Evolutionary conservation across 2,797 vertebrate species (phyloP).

Genomic region (Lutjanus argentimaculatus): DNA sequence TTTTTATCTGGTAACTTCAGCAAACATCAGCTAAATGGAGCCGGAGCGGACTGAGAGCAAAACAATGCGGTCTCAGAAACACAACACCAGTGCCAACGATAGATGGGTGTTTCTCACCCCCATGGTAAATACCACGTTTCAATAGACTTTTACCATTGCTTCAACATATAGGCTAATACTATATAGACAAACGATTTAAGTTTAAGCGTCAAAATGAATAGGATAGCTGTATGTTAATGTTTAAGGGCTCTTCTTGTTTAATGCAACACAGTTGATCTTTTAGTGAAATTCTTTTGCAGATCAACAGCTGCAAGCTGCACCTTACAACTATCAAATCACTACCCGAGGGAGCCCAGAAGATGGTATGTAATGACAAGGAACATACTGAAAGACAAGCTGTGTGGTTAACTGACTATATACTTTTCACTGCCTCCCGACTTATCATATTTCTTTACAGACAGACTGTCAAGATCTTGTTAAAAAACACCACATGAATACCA

Average conservation of each 20-base stretch:
- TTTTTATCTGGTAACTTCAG: neutral
- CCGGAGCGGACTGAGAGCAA: slow-evolving; percentile 15
- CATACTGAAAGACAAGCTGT: neutral
- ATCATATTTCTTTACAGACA: slow-evolving; percentile 63
- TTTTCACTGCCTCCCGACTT: neutral
- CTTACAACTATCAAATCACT: slow-evolving; percentile 63
- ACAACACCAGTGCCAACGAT: slow-evolving; percentile 16
- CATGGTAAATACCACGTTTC: slow-evolving; percentile 68
- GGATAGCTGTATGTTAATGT: neutral
- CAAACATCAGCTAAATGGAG: slow-evolving; percentile 49
- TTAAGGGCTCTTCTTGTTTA: neutral
- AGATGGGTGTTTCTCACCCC: slow-evolving; percentile 68
- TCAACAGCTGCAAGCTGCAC: slow-evolving; percentile 83
- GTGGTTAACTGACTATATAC: neutral
- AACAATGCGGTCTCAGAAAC: slow-evolving; percentile 63
- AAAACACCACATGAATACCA: slow-evolving; percentile 46
- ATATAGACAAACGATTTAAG: neutral
- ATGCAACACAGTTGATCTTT: neutral
- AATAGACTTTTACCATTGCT: neutral
- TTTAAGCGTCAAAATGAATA: neutral
- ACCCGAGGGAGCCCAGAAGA: slow-evolving; percentile 57
- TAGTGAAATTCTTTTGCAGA: slow-evolving; percentile 57
- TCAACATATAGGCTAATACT: slow-evolving; percentile 11
- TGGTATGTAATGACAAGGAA: slow-evolving; percentile 67
- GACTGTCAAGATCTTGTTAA: slow-evolving; percentile 59